Percentiles rank a stretch among this genome's conserved stretches.
These are phyloP conservation scores for Phorcus lineatus DNA, from an alignment of 2,888 invertebrate genomes.

Conservation along the genomic window DNA sequence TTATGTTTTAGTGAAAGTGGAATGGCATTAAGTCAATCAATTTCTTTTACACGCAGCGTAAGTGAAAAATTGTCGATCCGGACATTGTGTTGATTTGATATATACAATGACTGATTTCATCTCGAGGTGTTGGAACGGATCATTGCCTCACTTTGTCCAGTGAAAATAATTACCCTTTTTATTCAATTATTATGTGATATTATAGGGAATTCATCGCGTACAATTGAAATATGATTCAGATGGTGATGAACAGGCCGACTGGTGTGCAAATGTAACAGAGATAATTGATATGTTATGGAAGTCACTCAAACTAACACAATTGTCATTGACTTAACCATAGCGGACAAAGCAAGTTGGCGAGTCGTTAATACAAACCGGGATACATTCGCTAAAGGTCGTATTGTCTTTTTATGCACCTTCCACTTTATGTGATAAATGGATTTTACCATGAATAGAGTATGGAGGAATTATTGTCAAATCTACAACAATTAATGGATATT, in stretches of 20 bases:
- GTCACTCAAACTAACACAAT: constrained; percentile 13
- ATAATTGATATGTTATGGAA: constrained; percentile 18
- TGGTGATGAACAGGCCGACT: neutral
- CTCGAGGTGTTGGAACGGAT: neutral
- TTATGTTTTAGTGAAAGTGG: neutral
- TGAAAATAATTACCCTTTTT: neutral
- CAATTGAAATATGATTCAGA: constrained; percentile 21
- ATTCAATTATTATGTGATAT: constrained; percentile 19
- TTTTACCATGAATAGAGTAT: constrained; percentile 14
- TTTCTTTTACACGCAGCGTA: neutral
- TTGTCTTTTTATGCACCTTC: constrained; percentile 18
- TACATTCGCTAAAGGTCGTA: constrained; percentile 12
- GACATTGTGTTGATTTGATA: neutral
- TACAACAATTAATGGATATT: constrained; percentile 25
- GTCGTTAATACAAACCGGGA: neutral
- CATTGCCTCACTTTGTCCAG: neutral
- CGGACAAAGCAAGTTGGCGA: neutral
- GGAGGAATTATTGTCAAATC: constrained; percentile 22
- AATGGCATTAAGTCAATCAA: constrained; percentile 5
- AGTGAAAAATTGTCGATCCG: neutral
- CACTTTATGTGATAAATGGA: constrained; percentile 24
- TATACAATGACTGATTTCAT: constrained; percentile 1
- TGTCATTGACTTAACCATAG: neutral
- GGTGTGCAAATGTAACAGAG: neutral
- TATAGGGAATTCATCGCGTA: constrained; percentile 9